Percentiles rank a stretch among this genome's conserved stretches.
These are phyloP conservation scores for Myzus persicae DNA, from an alignment of 1,140 invertebrate species.

Conservation along the genomic window DNA sequence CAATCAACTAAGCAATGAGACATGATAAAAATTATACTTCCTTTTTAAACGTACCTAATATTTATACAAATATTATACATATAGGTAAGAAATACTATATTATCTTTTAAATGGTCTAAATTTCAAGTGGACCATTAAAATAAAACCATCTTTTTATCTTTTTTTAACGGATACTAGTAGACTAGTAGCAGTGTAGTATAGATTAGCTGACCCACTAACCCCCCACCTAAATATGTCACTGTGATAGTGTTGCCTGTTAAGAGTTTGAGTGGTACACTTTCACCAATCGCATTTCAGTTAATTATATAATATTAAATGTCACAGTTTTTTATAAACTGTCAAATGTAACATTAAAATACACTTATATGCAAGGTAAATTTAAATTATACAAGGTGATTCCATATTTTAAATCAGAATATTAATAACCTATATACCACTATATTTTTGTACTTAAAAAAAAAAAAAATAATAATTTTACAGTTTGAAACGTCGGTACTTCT, in stretches of 20 bases:
- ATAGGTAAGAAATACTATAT: not conserved
- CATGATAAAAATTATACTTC: not conserved
- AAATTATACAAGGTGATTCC: not conserved
- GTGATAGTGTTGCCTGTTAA: not conserved
- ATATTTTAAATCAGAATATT: not conserved
- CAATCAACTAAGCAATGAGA: not conserved
- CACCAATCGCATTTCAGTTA: not conserved
- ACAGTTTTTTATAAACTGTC: not conserved
- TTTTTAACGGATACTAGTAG: not conserved
- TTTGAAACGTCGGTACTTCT: too few relatives aligned
- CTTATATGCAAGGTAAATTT: not conserved
- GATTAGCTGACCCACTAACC: slow-evolving; percentile 7
- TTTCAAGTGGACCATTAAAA: not conserved
- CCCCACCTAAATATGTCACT: not conserved
- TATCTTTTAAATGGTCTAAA: not conserved
- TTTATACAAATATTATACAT: not conserved
- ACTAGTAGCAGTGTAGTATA: too few relatives aligned
- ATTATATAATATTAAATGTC: slow-evolving; percentile 12
- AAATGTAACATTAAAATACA: not conserved
- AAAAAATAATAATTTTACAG: not conserved
- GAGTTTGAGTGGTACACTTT: not conserved
- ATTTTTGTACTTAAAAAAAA: not conserved
- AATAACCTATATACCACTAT: not conserved
- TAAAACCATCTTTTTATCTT: not conserved
- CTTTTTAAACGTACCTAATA: not conserved